Base-by-base conservation (phyloP, 2,888 invertebrate species). In the Pseudococcus viburni region DNA sequence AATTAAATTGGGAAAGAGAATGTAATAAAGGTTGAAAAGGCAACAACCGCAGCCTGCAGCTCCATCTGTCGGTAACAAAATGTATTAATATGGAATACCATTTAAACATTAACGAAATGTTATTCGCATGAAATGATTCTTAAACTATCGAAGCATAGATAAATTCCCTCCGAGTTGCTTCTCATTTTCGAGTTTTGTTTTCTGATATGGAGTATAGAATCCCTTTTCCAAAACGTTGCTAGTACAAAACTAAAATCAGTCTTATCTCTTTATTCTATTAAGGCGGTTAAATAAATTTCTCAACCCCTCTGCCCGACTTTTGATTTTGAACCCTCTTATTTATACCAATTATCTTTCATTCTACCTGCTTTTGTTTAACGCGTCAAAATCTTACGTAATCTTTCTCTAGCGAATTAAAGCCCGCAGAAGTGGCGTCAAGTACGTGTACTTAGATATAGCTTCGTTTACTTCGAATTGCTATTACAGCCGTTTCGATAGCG, bases 61-160 rank as follows among this genome's bases (percentile, higher is more conserved):
- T 85, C 85, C 51, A 85, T 85, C 85, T 85, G 85, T 85, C 85
- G 85, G 85, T 85, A 64, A 85, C 85, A 85, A 85, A 85, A 85
- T 64, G 85, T 59, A 85, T 85, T 85, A 55, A 85, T 85, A 59
- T 64, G 85, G 64, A 59, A 85, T 85, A 85, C 11, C 68, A 85
- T 85, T 85, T 85, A 85, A 85, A 85, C 85, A 85, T 85, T 85
- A 85, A 85, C 85, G 85, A 85, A 85, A 85, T 85, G 85, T 85
- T 85, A 85, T 85, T 85, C 85, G 85, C 85, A 85, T 85, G 85
- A 85, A 85, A 85, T 85, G 85, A 85, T 85, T 85, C 85, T 85
- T 64, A 85, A 85, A 85, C 85, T 85, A 85, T 85, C 85, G 85
- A 85, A 85, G 85, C 85, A 85, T 85, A 85, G 59, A 85, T 85